phyloP scores from a whole-genome alignment of 2,113 vertebrate genomes.

The Stigmatopora nigra region DNA sequence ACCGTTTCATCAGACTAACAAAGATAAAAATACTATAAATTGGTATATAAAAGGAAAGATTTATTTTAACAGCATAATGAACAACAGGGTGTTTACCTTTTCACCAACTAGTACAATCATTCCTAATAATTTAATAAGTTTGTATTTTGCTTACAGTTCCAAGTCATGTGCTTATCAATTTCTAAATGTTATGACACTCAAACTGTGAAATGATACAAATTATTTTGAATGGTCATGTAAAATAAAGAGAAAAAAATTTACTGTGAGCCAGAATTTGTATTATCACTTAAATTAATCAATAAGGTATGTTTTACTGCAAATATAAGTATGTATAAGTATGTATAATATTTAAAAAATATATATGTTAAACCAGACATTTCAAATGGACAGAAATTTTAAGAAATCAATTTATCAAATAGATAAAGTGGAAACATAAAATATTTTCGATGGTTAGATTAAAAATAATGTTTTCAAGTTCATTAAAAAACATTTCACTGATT shows the following conservation, averaged over 20 bases:
- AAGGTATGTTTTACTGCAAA: background rate
- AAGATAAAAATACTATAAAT: background rate
- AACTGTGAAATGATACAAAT: constrained; percentile 30
- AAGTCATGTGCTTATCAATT: constrained; percentile 25
- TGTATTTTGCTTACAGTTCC: constrained; percentile 31
- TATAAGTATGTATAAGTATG: no score
- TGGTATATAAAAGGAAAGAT: background rate
- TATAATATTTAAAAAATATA: background rate
- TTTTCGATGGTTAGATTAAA: background rate
- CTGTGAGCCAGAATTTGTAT: background rate
- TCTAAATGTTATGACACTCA: constrained; percentile 40
- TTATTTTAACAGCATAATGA: background rate
- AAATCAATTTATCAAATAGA: background rate
- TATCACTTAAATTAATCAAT: background rate
- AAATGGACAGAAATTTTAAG: background rate
- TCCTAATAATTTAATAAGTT: background rate
- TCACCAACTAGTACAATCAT: no score
- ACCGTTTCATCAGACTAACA: constrained; percentile 19
- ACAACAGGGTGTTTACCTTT: no score
- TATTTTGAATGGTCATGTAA: constrained; percentile 3
- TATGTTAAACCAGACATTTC: background rate
- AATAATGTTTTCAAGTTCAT: background rate
- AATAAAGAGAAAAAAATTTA: background rate
- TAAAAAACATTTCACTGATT: background rate
- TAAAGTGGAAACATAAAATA: background rate